Conservation (phyloP, 1,140 invertebrate genomes). For the Meloidogyne floridensis region DNA sequence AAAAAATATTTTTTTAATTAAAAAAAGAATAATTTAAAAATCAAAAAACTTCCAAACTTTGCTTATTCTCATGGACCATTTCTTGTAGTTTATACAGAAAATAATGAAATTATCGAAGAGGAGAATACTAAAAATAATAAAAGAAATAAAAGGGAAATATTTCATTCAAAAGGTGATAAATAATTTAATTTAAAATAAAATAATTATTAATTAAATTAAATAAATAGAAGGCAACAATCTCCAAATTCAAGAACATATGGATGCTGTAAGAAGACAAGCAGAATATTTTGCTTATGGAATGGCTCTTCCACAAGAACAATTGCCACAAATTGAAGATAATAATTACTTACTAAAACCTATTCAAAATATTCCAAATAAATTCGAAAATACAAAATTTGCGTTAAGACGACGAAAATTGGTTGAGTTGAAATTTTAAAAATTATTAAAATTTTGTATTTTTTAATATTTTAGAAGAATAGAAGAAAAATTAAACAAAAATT, state of each 20-base stretch:
- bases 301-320: constrained; percentile 15
- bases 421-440: background rate
- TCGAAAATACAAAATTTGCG: background rate
- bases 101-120: background rate
- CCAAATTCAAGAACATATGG: constrained; percentile 15
- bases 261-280: constrained; percentile 16
- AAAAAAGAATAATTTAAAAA: background rate
- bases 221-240: background rate
- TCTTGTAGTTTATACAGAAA: constrained; percentile 24
- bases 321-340: background rate
- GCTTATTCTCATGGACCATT: constrained; percentile 15
- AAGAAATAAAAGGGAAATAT: background rate
- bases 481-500: constrained; percentile 8
- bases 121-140: background rate
- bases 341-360: background rate
- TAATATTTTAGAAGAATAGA: background rate
- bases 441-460: background rate
- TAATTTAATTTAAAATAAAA: background rate
- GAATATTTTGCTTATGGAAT: constrained; percentile 31
- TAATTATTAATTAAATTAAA: too few relatives aligned
- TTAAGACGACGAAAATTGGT: background rate
- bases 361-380: constrained; percentile 13
- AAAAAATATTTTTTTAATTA: too few relatives aligned
- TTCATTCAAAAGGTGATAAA: background rate
- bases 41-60: background rate